Evolutionary conservation across 2,888 invertebrate species (phyloP), one percentile per base, ranked within the genome.

Genomic region (Eurytoma californica): DNA sequence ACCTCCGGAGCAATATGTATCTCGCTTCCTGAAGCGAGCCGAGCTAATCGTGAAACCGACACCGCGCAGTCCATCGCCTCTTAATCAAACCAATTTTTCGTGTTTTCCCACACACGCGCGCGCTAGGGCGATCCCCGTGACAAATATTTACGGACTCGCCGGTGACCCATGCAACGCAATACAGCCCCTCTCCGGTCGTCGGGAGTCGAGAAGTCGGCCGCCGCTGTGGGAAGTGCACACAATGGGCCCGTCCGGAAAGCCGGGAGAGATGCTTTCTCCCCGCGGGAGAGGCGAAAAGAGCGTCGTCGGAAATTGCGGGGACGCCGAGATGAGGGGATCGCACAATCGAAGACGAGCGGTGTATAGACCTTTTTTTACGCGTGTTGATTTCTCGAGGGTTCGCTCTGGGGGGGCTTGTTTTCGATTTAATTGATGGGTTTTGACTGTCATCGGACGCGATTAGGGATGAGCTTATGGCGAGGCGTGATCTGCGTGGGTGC

Each of bases 161-260:
- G 14, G 24, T 49, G 5, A 14, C 49, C 24, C 3, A 1, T 70
- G 79, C 80, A 75, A 80, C 55, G 61, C 4, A 39, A 51, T 49
- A 58, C 55, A 79, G 51, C 70, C 63, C 49, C 67, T n/a, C 3
- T 14, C 53, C 39, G 7, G 16, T 24, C 24, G 4, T 24, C 20
- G 30, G 20, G 16, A 65, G 65, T 51, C 51, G 70, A 58, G 24
- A 66, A 70, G 75, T 61, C 66, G 55, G 5, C 30, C 66, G 75
- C 72, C 82, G 83, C 39, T 87, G 87, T 88, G 88, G 87, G 88
- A 89, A 88, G 86, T 85, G 85, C 82, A 87, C 86, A 88, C 78
- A 81, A 75, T 77, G 70, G 47, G 61, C 51, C 69, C 47, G 85
- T 82, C 84, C 86, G 85, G 82, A 83, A 85, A 86, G 85, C 83